These are phyloP conservation scores for Hydrophis major DNA, from an alignment of 2,797 vertebrate species.

Conservation along the genomic window DNA sequence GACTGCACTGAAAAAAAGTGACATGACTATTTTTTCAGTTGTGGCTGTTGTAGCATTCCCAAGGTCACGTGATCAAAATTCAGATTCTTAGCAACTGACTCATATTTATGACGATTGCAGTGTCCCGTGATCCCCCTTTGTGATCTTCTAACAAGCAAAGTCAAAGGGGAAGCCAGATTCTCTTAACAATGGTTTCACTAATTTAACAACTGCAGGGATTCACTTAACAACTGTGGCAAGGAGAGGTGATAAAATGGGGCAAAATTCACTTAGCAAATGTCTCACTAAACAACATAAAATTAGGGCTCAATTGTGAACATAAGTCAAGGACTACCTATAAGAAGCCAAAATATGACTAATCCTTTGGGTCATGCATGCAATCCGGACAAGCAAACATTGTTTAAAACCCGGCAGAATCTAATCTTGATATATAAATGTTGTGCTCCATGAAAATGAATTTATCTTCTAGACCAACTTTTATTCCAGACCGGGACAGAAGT, in stretches of 20 bases:
- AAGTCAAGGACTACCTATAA: not conserved
- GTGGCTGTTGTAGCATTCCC: not conserved
- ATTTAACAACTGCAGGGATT: not conserved
- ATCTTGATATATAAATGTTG: not conserved
- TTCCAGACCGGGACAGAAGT: not conserved
- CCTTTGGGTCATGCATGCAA: not conserved
- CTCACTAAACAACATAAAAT: not conserved
- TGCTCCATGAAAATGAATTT: not conserved
- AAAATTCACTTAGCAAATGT: not conserved
- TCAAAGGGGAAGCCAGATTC: not conserved
- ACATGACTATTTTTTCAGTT: no score
- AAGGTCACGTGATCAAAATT: not conserved
- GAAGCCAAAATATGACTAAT: not conserved
- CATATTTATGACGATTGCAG: no score
- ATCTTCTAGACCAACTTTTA: not conserved
- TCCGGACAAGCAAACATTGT: not conserved
- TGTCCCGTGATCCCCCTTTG: not conserved
- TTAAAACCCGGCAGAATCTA: not conserved
- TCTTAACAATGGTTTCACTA: not conserved
- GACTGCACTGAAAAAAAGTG: no score
- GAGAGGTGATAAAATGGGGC: not conserved
- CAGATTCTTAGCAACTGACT: no score
- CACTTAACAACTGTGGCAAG: not conserved
- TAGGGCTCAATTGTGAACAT: no score
- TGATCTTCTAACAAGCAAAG: not conserved